phyloP scores from a whole-genome alignment of 1,140 invertebrate species.

The Cyclina sinensis region DNA sequence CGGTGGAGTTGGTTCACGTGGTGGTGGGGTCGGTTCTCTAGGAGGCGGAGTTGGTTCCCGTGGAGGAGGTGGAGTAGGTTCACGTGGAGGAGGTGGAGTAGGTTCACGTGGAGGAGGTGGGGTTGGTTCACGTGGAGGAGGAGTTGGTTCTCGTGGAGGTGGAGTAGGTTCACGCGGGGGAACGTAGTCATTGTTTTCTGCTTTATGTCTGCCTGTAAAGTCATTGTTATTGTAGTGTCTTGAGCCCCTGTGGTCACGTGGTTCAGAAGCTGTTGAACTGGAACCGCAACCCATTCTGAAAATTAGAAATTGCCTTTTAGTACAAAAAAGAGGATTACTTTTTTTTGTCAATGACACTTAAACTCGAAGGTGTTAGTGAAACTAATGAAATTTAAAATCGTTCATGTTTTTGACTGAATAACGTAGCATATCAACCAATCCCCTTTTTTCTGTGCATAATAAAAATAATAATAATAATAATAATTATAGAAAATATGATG shows the following conservation, averaged over 20 bases:
- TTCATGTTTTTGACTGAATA: too few species aligned
- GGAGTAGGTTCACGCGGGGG: neutral
- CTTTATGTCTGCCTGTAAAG: neutral
- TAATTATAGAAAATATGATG: too few species aligned
- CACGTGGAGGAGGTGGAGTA: conserved; percentile 56
- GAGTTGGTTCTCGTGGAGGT: conserved; percentile 31
- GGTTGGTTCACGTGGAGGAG: conserved; percentile 36
- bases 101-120: conserved; percentile 47
- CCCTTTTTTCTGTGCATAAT: too few species aligned
- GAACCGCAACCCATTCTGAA: conserved; percentile 41
- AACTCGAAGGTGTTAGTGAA: too few species aligned
- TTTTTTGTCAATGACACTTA: too few species aligned
- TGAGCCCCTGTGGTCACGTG: conserved; percentile 8
- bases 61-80: conserved; percentile 46
- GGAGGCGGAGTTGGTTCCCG: conserved; percentile 57
- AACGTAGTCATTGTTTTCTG: neutral
- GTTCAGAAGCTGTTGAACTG: neutral
- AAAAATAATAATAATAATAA: too few species aligned
- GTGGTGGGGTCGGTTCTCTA: conserved; percentile 55
- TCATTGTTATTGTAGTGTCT: neutral
- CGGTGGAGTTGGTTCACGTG: conserved; percentile 45
- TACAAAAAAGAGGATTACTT: too few species aligned
- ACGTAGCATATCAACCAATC: too few species aligned
- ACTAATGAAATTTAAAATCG: too few species aligned
- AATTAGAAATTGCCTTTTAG: too few species aligned